Base-by-base conservation (phyloP, 2,888 invertebrate species). In the Tromatobia lineatoria region DNA sequence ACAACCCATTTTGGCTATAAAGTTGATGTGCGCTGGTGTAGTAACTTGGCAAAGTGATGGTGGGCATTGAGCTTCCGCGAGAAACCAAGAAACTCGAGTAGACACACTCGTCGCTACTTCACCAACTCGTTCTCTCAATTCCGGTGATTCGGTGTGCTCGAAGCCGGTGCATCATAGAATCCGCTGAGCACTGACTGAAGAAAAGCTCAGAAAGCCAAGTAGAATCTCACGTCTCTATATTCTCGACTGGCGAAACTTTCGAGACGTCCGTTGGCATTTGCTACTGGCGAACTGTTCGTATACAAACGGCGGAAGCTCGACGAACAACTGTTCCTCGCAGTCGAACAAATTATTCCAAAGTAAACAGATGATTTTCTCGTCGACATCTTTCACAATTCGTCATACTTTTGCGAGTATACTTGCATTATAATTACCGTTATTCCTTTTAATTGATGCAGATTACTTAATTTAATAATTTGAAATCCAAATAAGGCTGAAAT, bases 31-130 rank as follows among this genome's bases (percentile, higher is more conserved):
- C 34, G 47, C 11, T 42, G 34, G 50, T 50, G 25, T 61, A 52
- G 59, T 20, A 61, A 64, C 18, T 75, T 75, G 29, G 38, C 52
- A 25, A 61, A 70, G 59, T 69, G 42, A 38, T n/a, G 50, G 25
- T 18, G 15, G 74, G 18, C 34, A 64, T 71, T 71, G 50, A 52
- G 38, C 18, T 71, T 64, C 50, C 25, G 67, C 52, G 75, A 70
- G 69, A 61, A 75, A 81, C 75, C 69, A 81, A 75, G 75, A 50
- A 81, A 81, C 29, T 81, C 75, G 69, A 75, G 70, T 69, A 61
- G 75, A 81, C 69, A 70, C 73, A 75, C 69, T 81, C 70, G 57
- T 80, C 73, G 66, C 66, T 45, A 42, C 34, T 69, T 25, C 69
- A 38, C 34, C 69, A 45, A 25, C 34, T 67, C 42, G 45, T 79